These are phyloP conservation scores for Rhombomys opimus DNA, from an alignment of 2,113 vertebrate species.

Conservation along the genomic window DNA sequence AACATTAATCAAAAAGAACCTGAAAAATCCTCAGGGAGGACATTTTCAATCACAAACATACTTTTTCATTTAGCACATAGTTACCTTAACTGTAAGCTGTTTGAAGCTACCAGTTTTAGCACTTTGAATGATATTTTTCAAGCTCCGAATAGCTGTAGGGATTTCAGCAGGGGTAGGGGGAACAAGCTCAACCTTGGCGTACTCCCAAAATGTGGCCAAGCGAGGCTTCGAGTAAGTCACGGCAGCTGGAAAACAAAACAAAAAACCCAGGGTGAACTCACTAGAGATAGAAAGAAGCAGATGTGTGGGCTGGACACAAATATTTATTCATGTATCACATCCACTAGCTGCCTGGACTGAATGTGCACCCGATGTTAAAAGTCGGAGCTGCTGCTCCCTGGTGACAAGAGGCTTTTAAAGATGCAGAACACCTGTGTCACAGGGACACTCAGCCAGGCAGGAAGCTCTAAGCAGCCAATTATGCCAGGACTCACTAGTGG, in stretches of 20 bases:
- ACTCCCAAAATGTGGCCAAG: conserved; percentile 95
- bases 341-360: conserved; percentile 71
- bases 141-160: conserved; percentile 92
- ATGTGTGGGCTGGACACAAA: conserved; percentile 77
- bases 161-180: conserved; percentile 94
- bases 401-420: conserved; percentile 77
- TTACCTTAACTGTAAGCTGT: conserved; percentile 94
- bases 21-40: conserved; percentile 54
- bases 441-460: conserved; percentile 57
- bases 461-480: conserved; percentile 59
- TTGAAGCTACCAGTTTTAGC: conserved; percentile 92
- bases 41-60: conserved; percentile 32
- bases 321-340: conserved; percentile 77
- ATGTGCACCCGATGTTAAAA: conserved; percentile 63
- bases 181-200: conserved; percentile 94
- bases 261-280: conserved; percentile 72
- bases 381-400: conserved; percentile 70
- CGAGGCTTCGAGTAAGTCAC: conserved; percentile 94
- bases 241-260: conserved; percentile 89
- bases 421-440: conserved; percentile 76
- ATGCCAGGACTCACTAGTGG: conserved; percentile 50
- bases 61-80: neutral
- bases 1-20: conserved; percentile 53
- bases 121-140: conserved; percentile 86
- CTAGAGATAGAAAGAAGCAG: conserved; percentile 73